Evolutionary conservation across 2,113 vertebrate species (phyloP).

Genomic region (Apeltes quadracus): DNA sequence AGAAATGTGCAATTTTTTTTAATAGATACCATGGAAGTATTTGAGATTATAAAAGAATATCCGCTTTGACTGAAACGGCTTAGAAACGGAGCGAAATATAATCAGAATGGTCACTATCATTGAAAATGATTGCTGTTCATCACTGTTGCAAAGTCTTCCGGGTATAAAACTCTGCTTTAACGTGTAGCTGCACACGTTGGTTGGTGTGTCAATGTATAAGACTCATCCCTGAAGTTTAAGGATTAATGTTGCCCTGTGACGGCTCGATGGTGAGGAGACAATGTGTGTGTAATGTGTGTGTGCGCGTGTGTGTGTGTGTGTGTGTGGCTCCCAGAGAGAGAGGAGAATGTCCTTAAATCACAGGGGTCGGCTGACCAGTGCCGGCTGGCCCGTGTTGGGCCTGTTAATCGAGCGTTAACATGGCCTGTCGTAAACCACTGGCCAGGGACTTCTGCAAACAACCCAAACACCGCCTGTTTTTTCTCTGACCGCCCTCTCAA

Average conservation of each 20-base stretch:
- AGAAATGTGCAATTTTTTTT: constrained; percentile 15
- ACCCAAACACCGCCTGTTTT: constrained; percentile 30
- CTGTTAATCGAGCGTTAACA: constrained; percentile 79
- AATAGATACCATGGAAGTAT: background rate
- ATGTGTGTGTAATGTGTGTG: background rate
- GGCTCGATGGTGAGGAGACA: constrained; percentile 29
- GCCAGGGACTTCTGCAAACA: constrained; percentile 69
- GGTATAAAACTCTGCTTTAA: background rate
- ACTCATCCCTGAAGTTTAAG: constrained; percentile 46
- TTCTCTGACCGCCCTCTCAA: constrained; percentile 32
- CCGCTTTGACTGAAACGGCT: background rate
- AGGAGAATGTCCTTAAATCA: constrained; percentile 76
- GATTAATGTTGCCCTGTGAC: constrained; percentile 56
- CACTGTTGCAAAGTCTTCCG: background rate
- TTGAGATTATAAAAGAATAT: constrained; percentile 24
- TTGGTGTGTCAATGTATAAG: constrained; percentile 13
- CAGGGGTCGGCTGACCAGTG: constrained; percentile 52
- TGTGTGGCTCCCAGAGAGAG: constrained; percentile 68
- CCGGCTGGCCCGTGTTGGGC: constrained; percentile 66
- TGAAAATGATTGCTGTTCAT: background rate
- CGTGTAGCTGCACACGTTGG: background rate
- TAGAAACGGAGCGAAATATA: background rate
- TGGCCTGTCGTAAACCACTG: constrained; percentile 71
- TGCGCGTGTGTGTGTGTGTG: constrained; percentile 6
- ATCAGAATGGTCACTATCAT: background rate